phyloP scores from a whole-genome alignment of 2,888 invertebrate species.

The Lasioglossum morio region DNA sequence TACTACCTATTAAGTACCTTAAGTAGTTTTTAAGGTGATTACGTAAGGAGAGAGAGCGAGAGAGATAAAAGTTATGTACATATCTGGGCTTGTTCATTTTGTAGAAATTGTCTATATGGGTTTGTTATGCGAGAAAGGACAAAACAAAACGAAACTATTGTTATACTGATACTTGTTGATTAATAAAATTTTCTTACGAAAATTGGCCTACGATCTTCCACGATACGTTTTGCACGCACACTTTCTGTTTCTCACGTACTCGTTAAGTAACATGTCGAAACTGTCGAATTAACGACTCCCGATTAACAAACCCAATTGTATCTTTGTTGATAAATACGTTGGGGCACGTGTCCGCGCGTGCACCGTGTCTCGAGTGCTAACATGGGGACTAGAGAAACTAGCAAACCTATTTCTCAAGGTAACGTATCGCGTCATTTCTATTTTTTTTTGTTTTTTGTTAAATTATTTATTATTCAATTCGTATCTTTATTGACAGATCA shows the following conservation, averaged over 20 bases:
- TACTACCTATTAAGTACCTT: conserved; percentile 79
- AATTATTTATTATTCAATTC: not conserved
- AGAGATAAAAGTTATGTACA: conserved; percentile 77
- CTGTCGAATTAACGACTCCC: conserved; percentile 71
- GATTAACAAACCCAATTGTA: conserved; percentile 78
- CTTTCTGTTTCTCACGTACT: conserved; percentile 56
- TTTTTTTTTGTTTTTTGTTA: not conserved
- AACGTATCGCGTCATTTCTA: conserved; percentile 46
- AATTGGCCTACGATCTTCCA: conserved; percentile 82
- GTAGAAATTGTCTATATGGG: conserved; percentile 81
- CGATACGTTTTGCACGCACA: conserved; percentile 68
- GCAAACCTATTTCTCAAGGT: conserved; percentile 54
- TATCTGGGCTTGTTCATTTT: conserved; percentile 74
- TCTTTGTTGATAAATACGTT: conserved; percentile 51
- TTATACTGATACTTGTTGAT: conserved; percentile 81
- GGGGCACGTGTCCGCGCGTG: conserved; percentile 56
- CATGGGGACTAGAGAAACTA: conserved; percentile 40
- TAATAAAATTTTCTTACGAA: conserved; percentile 84
- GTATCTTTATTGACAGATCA: not conserved
- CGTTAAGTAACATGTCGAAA: conserved; percentile 54
- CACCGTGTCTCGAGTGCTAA: conserved; percentile 47
- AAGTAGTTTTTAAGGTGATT: conserved; percentile 68
- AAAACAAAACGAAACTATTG: conserved; percentile 76
- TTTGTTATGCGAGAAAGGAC: conserved; percentile 83
- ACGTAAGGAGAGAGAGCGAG: conserved; percentile 35